Percentiles rank a stretch among this genome's conserved stretches.
Evolutionary conservation across 2,113 vertebrate species (phyloP).

Genomic region (Tamias sibiricus): DNA sequence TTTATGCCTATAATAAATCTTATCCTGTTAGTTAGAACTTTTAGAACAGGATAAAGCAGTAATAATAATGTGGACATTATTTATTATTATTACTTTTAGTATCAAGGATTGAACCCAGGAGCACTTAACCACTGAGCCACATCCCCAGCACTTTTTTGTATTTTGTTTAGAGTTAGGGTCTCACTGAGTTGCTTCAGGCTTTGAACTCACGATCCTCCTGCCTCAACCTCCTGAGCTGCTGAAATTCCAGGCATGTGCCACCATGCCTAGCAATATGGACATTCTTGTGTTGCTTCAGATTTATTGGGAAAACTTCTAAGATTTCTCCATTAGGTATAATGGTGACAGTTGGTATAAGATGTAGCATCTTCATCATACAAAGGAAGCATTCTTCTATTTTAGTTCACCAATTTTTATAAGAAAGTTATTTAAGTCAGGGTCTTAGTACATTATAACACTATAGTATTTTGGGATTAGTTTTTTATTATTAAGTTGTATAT

Average conservation of each 20-base stretch:
- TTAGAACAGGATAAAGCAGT: not conserved
- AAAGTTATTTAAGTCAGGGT: constrained; percentile 36
- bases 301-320: constrained; percentile 3
- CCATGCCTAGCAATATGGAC: not conserved
- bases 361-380: not conserved
- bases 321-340: not conserved
- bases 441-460: not conserved
- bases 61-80: not conserved
- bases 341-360: not conserved
- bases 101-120: not conserved
- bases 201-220: not conserved
- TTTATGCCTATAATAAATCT: not conserved
- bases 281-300: not conserved
- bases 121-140: not conserved
- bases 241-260: not conserved
- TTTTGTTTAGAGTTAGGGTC: not conserved
- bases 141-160: not conserved
- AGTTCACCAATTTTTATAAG: not conserved
- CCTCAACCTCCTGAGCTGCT: not conserved
- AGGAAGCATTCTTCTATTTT: not conserved
- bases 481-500: not conserved
- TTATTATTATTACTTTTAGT: not conserved
- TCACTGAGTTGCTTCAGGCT: not conserved
- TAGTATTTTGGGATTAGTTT: not conserved
- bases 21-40: not conserved